Evolutionary conservation across 2,797 vertebrate genomes (phyloP), one percentile per base, ranked within the genome.

Genomic region (Lagothrix lagotricha): DNA sequence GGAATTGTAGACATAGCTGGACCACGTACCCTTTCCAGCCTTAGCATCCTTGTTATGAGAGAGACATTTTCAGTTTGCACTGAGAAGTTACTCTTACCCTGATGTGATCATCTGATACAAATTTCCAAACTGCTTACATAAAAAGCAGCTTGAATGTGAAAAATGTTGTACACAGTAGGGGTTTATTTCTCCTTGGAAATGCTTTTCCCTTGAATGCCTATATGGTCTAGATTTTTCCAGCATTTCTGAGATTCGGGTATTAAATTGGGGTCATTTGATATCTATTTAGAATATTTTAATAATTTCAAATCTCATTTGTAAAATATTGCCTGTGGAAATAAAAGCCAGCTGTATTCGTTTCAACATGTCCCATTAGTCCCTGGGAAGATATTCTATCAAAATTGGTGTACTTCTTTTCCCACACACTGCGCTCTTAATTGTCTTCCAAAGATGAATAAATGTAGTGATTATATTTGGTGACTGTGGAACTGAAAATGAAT

Each of bases 221-320:
- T 5, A 4, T 12, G 15, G 17, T 48, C 61, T 52, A 24, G 41
- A 33, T 58, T 95, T 96, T 64, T 87, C 44, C 52, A 70, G 10
- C 11, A 7, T 61, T 48, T 57, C 36, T 67, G 46, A 72, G 20
- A n/a, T 44, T 14, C 0, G 50, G 36, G 17, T 54, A 33, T 90
- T 88, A 50, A 95, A 87, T 73, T 7, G 4, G 10, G 24, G 1
- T 64, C 57, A 54, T 89, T 86, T 75, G 30, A 52, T 93, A 30
- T 79, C 70, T 50, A 4, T 80, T 90, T n/a, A 94, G 19, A 87
- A 39, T 57, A 72, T 95, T 92, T 92, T 44, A 92, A 39, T 92
- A 94, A 95, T 61, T 93, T 97, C 44, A 96, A 20, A 81, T 58
- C 54, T 96, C 36, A 84, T 50, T 92, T 85, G 84, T 88, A 44